Evolutionary conservation across 2,797 vertebrate genomes (phyloP).

Genomic region (Falco berigora): DNA sequence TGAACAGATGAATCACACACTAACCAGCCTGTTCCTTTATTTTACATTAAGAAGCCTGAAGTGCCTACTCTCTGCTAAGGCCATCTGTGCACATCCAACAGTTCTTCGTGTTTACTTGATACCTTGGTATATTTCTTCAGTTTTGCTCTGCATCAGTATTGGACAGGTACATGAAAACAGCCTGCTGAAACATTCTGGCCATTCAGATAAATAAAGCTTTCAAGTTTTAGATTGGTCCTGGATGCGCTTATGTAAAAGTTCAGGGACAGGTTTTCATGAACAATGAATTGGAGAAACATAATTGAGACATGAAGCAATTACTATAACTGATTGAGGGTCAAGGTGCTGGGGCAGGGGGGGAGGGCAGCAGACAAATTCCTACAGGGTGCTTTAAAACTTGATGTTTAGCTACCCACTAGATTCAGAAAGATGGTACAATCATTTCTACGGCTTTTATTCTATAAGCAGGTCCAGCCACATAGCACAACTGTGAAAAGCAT

Average conservation of each 20-base stretch:
- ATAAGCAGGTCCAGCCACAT: neutral
- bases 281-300: neutral
- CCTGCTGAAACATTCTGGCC: neutral
- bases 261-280: neutral
- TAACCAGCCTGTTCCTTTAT: neutral
- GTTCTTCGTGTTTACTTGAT: neutral
- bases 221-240: neutral
- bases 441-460: neutral
- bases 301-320: neutral
- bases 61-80: neutral
- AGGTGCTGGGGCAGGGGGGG: no score
- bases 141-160: neutral
- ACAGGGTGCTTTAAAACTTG: neutral
- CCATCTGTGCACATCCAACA: neutral
- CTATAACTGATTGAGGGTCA: neutral
- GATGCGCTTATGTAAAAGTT: neutral
- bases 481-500: neutral
- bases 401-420: neutral
- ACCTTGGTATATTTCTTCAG: neutral
- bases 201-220: neutral
- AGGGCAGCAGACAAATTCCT: no score
- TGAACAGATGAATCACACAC: neutral
- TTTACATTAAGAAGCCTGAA: neutral
- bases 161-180: neutral
- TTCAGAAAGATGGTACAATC: neutral